Evolutionary conservation across 2,888 invertebrate genomes (phyloP).

Genomic region (Drosophila atroscutellata): DNA sequence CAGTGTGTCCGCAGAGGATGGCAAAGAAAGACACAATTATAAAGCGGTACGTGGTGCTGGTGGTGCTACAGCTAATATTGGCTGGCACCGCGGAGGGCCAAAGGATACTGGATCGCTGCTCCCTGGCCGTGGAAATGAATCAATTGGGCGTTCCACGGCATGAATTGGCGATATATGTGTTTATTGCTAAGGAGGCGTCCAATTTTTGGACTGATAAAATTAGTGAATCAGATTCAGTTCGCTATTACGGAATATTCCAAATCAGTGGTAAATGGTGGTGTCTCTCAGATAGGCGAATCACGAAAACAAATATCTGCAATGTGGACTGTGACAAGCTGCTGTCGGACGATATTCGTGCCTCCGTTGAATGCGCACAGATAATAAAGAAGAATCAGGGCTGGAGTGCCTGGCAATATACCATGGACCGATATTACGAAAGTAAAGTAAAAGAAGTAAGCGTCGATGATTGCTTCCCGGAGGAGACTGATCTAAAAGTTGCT

Average conservation of each 20-base stretch:
- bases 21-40: background rate
- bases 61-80: conserved; percentile 1
- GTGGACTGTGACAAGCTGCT: background rate
- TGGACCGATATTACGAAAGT: too few species aligned
- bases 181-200: conserved; percentile 17
- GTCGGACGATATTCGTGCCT: background rate
- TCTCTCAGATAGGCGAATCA: fast-evolving
- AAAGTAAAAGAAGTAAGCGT: background rate
- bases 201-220: background rate
- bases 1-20: background rate
- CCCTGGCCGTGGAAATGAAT: conserved; percentile 30
- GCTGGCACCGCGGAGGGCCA: background rate
- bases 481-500: too few species aligned
- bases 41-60: background rate
- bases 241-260: conserved; percentile 30
- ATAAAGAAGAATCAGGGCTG: background rate
- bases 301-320: fast-evolving
- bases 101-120: conserved; percentile 10
- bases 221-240: fast-evolving
- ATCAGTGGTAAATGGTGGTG: conserved; percentile 14
- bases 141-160: background rate
- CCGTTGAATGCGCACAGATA: conserved; percentile 1
- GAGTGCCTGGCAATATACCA: background rate
- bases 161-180: conserved; percentile 13
- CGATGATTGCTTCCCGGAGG: conserved; percentile 14